phyloP scores from a whole-genome alignment of 1,140 invertebrate species.

The Brachionus koreanus region DNA sequence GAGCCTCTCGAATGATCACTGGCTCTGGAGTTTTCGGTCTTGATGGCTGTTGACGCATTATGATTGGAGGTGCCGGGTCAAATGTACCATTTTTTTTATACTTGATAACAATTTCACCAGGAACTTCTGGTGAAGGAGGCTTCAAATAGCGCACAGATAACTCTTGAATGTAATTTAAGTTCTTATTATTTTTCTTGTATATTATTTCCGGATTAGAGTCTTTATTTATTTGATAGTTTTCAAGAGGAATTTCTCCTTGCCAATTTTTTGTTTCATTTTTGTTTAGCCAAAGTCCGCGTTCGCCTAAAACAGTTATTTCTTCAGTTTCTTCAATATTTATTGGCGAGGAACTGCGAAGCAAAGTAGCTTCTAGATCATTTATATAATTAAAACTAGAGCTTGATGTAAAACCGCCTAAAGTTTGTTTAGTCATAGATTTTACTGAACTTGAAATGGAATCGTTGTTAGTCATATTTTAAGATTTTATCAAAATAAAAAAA shows the following conservation, averaged over 20 bases:
- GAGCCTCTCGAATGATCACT: conserved; percentile 12
- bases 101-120: conserved; percentile 30
- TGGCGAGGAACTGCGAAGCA: background rate
- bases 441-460: background rate
- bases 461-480: background rate
- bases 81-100: background rate
- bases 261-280: background rate
- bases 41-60: conserved; percentile 10
- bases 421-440: background rate
- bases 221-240: conserved; percentile 31
- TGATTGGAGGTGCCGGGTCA: conserved; percentile 21
- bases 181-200: background rate
- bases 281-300: conserved; percentile 8
- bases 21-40: conserved; percentile 16
- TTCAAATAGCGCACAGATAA: conserved; percentile 37
- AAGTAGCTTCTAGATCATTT: background rate
- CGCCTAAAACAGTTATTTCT: conserved; percentile 8
- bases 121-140: conserved; percentile 23
- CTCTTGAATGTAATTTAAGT: conserved; percentile 17
- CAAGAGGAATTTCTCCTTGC: background rate
- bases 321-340: background rate
- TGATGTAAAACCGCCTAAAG: background rate
- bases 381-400: background rate
- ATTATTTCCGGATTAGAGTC: conserved; percentile 27
- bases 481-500: background rate